phyloP scores from a whole-genome alignment of 2,113 vertebrate species.

The Chiloscyllium plagiosum region DNA sequence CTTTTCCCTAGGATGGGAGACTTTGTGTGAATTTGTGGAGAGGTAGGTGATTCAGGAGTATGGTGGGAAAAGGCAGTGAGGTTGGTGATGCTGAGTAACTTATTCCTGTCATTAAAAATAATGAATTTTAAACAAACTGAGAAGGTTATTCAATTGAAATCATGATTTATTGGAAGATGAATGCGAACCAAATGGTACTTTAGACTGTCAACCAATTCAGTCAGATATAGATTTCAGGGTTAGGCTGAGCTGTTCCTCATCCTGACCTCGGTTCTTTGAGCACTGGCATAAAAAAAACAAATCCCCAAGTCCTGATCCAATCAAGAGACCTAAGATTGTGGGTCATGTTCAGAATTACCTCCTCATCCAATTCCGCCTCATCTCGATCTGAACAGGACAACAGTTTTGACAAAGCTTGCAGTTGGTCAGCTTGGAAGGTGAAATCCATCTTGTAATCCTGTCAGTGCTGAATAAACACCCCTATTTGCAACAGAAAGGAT shows the following conservation, averaged over 20 bases:
- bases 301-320: neutral
- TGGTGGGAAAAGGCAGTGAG: neutral
- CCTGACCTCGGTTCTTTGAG: neutral
- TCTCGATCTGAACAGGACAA: conserved; percentile 51
- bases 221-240: neutral
- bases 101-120: neutral
- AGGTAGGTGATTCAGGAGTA: too few relatives aligned
- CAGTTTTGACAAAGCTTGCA: conserved; percentile 66
- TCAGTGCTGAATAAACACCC: neutral
- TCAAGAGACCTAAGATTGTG: neutral
- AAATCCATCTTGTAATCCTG: neutral
- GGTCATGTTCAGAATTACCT: neutral
- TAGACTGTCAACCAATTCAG: neutral
- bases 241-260: neutral
- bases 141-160: neutral
- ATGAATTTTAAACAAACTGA: neutral
- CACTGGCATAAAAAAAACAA: neutral
- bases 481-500: neutral
- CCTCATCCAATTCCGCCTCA: conserved; percentile 41
- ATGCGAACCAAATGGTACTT: neutral
- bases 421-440: neutral
- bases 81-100: neutral
- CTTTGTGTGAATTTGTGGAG: neutral
- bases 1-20: too few relatives aligned
- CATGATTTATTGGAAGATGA: neutral